These are phyloP conservation scores for Tauraco erythrolophus DNA, from an alignment of 2,113 vertebrate species.

Conservation along the genomic window DNA sequence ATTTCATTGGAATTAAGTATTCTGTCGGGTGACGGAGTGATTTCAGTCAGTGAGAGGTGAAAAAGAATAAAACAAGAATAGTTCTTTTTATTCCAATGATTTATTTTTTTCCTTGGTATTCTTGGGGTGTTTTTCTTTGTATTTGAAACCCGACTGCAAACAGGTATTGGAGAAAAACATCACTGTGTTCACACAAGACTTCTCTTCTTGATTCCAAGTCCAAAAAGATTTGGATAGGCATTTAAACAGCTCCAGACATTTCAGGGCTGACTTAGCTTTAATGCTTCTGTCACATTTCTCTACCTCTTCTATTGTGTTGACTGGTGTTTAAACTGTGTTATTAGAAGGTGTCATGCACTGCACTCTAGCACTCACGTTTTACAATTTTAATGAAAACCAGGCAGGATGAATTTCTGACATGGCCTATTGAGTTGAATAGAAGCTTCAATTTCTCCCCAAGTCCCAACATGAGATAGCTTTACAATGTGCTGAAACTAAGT, in stretches of 20 bases:
- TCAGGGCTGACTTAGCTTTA: conserved; percentile 24
- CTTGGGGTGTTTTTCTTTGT: not conserved
- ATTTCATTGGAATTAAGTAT: not conserved
- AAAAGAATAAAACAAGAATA: not conserved
- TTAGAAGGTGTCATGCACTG: not conserved
- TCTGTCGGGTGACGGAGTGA: not conserved
- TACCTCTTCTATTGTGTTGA: not conserved
- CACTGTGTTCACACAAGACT: not conserved
- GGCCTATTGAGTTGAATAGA: not conserved
- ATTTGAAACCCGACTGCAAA: not conserved
- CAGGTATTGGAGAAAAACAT: not conserved
- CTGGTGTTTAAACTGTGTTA: conserved; percentile 23
- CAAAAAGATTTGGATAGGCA: not conserved
- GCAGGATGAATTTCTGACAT: not conserved
- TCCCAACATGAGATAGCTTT: not conserved
- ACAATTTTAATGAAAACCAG: conserved; percentile 36
- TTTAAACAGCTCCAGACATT: conserved; percentile 22
- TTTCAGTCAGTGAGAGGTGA: not conserved
- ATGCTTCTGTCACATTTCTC: not conserved
- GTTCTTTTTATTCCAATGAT: not conserved
- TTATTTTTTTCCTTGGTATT: not conserved
- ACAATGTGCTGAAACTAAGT: not conserved
- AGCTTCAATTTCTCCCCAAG: not conserved
- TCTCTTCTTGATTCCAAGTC: not conserved
- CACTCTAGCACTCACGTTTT: not conserved